Evolutionary conservation across 2,888 invertebrate species (phyloP), one percentile per base, ranked within the genome.

Genomic region (Falcaria lacertinaria): DNA sequence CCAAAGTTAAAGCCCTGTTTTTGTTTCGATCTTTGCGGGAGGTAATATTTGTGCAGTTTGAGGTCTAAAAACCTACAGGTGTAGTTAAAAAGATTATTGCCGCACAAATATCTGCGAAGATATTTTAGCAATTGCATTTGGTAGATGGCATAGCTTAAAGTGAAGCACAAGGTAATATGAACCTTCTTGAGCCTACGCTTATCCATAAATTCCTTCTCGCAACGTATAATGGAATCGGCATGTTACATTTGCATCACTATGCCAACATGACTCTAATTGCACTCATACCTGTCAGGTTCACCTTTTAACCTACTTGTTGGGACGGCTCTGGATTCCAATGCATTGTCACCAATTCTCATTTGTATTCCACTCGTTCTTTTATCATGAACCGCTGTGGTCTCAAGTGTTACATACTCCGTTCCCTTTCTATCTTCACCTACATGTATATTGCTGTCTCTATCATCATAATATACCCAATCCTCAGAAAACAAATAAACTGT

Each of bases 291-390:
- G 77, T 52, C 73, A 74, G 73, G 67, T 72, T 86, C 86, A 87
- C 87, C 86, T 85, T 87, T 85, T 86, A 87, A 87, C 87, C 88
- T 71, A 87, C 71, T 85, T 86, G 81, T 64, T 63, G 66, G 60
- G 36, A 54, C 69, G 64, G 52, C 68, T 73, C 69, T 77, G 75
- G 80, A 84, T 81, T 78, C 86, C 84, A 71, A 65, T 56, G 73
- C 76, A 84, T 85, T 87, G 85, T 86, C 73, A 68, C 65, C 56
- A 64, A 34, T 41, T 48, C 69, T 81, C 79, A 83, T 83, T 82
- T 68, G 77, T 63, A 64, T 64, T 61, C 64, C 54, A 52, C 67
- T 72, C 54, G 60, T 57, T 63, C 69, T 78, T 76, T 80, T 75
- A 83, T 82, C 81, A 76, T 60, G 62, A 50, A 59, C 77, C 76